Evolutionary conservation across 1,140 invertebrate genomes (phyloP).

Genomic region (Mamestra configurata): DNA sequence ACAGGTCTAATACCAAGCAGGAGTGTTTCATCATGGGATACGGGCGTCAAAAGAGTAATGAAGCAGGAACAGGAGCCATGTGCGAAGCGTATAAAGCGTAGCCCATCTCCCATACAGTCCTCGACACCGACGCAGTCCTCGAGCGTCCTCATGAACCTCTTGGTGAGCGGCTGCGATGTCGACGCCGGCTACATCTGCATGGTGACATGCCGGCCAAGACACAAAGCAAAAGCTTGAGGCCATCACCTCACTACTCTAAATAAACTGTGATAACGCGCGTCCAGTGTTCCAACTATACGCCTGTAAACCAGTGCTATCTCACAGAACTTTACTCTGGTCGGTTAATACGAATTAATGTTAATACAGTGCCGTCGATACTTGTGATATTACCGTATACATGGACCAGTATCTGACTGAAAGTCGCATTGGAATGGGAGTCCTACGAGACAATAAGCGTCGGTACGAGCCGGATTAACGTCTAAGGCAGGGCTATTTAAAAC

Average conservation of each 20-base stretch:
- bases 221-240: conserved; percentile 83
- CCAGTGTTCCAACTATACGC: conserved; percentile 79
- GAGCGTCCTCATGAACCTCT: conserved; percentile 96
- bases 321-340: conserved; percentile 63
- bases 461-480: conserved; percentile 60
- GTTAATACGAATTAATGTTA: conserved; percentile 70
- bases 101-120: conserved; percentile 76
- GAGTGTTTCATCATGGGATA: conserved; percentile 80
- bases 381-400: conserved; percentile 77
- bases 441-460: conserved; percentile 68
- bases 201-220: conserved; percentile 90
- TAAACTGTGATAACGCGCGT: conserved; percentile 86
- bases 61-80: conserved; percentile 80
- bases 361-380: conserved; percentile 78
- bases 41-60: conserved; percentile 79
- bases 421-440: conserved; percentile 62
- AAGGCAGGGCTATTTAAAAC: conserved; percentile 66
- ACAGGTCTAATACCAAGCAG: conserved; percentile 81
- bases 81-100: conserved; percentile 80
- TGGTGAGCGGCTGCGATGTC: conserved; percentile 97
- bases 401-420: conserved; percentile 59
- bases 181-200: conserved; percentile 96
- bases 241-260: conserved; percentile 54
- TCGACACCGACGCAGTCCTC: conserved; percentile 87
- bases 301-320: conserved; percentile 61